Evolutionary conservation across 2,888 invertebrate species (phyloP).

Genomic region (Lycaena phlaeas): DNA sequence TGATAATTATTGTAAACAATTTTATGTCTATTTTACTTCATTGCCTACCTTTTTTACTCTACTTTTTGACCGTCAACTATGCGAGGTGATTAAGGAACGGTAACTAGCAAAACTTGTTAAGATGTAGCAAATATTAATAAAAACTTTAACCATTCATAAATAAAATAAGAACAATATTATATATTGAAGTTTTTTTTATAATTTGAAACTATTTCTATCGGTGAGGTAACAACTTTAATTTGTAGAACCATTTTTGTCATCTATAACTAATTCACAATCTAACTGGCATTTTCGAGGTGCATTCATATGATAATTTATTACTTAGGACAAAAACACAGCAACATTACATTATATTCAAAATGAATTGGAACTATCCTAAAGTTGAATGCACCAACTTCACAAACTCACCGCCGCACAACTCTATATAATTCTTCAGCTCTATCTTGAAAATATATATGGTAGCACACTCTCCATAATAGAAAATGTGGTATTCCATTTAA

Average conservation of each 20-base stretch:
- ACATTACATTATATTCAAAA: not conserved
- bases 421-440: too few relatives aligned
- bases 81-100: too few relatives aligned
- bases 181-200: slow-evolving; percentile 33
- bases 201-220: slow-evolving; percentile 67
- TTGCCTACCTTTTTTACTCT: too few relatives aligned
- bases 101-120: too few relatives aligned
- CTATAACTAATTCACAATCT: slow-evolving; percentile 56
- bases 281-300: slow-evolving; percentile 48
- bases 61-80: too few relatives aligned
- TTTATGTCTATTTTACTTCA: too few relatives aligned
- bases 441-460: too few relatives aligned
- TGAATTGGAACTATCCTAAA: not conserved
- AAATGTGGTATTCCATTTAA: too few relatives aligned
- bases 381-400: not conserved
- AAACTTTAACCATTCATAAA: too few relatives aligned
- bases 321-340: slow-evolving; percentile 5
- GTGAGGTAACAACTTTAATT: slow-evolving; percentile 64
- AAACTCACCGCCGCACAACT: not conserved
- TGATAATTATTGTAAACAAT: too few relatives aligned
- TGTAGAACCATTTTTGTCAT: slow-evolving; percentile 52
- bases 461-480: too few relatives aligned
- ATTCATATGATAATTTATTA: slow-evolving; percentile 31
- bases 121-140: too few relatives aligned
- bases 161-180: slow-evolving; percentile 5